Evolutionary conservation across 2,113 vertebrate genomes (phyloP), one percentile per base, ranked within the genome.

Genomic region (Nannospalax galili): DNA sequence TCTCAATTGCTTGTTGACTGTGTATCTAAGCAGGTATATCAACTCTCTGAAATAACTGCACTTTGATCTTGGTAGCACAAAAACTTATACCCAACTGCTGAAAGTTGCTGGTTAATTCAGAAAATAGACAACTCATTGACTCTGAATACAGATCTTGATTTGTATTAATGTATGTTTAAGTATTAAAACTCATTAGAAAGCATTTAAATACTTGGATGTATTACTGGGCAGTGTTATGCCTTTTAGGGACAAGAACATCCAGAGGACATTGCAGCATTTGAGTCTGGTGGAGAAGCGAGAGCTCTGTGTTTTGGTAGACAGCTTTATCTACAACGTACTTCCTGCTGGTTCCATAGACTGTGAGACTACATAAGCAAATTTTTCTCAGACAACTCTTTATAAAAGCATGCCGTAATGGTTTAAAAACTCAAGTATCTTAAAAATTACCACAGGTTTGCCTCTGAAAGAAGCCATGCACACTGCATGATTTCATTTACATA

Each of bases 341-440:
- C 96, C 97, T 97, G 91, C 58, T 88, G 79, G 75, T 77, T 90
- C 90, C 95, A 60, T 19, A n/a, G 87, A 35, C 88, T 84, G 22
- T 90, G 95, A 97, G 78, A 92, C 93, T 95, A 81, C 91, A 91
- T 86, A 96, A 96, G 96, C 78, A 96, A 94, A 93, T 92, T 93
- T 85, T 48, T 91, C n/a, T 94, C 72, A 65, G 94, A 96, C 84
- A 82, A 81, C 70, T 86, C 78, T 86, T 94, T 90, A 94, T 74
- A 92, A 96, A 96, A 93, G 84, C 62, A 92, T 73, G 60, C 28
- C 42, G 40, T 45, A 69, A 82, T 60, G 30, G 16, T 84, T 94
- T 94, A 64, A 92, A 96, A 93, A 89, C n/a, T 40, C 70, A 93
- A 92, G 87, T 95, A 93, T 82, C 95, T 93, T 89, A 52, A 93